phyloP scores from a whole-genome alignment of 2,797 vertebrate genomes.

The Rousettus madagascariensis region DNA sequence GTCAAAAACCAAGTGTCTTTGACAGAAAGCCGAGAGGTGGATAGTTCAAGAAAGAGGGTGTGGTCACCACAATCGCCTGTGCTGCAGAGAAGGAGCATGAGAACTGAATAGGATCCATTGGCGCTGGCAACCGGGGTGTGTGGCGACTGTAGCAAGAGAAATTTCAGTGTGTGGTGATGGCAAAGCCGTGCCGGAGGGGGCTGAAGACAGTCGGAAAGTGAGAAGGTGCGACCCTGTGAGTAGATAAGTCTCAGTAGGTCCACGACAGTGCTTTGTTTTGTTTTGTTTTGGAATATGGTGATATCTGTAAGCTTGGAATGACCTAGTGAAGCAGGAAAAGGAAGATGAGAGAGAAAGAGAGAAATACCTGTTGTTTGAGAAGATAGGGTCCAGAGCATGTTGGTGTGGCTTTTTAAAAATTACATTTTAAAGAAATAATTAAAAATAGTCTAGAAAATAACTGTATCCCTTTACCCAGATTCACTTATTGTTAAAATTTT shows the following conservation, averaged over 20 bases:
- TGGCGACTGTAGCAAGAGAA: neutral
- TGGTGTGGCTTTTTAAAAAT: neutral
- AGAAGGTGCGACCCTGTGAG: neutral
- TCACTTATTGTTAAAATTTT: neutral
- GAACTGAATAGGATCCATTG: neutral
- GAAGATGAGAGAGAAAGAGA: neutral
- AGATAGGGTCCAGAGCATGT: neutral
- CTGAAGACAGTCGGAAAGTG: neutral
- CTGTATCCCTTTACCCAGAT: neutral
- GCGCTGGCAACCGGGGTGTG: neutral
- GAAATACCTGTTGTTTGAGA: neutral
- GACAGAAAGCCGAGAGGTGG: neutral
- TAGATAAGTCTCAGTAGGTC: neutral
- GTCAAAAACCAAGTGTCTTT: neutral
- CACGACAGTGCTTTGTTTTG: neutral
- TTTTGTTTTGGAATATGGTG: neutral
- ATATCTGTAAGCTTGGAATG: neutral
- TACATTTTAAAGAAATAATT: neutral
- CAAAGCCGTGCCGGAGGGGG: neutral
- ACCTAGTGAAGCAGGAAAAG: neutral
- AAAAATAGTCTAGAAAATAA: neutral
- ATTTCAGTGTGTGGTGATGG: neutral
- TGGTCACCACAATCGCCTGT: no score
- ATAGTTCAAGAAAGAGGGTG: neutral
- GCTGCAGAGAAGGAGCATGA: neutral